Percentiles rank a stretch among this genome's conserved stretches.
Conservation (phyloP, 2,797 vertebrate genomes). For the Lepilemur septentrionalis region DNA sequence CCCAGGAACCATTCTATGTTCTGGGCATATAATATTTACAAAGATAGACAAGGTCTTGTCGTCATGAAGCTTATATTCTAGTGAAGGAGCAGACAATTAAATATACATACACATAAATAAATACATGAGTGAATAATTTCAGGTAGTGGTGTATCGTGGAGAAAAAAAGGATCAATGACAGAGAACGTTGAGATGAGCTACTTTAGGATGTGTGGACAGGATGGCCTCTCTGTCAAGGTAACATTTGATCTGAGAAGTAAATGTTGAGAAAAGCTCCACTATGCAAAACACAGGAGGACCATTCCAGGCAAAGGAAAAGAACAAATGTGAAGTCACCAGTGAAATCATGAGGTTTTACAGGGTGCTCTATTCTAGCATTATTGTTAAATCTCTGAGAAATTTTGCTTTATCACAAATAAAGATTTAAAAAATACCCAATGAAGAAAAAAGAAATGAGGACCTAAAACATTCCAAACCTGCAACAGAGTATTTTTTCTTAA, state of each 20-base stretch:
- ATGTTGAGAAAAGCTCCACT: neutral
- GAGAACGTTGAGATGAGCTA: neutral
- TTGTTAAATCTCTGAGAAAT: constrained; percentile 17
- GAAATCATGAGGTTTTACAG: neutral
- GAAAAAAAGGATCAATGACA: neutral
- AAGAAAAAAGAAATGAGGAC: neutral
- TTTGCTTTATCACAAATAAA: neutral
- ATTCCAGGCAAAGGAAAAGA: neutral
- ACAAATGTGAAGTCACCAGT: neutral
- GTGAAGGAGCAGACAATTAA: neutral
- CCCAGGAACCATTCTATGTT: neutral
- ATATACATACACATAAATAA: neutral
- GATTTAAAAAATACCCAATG: neutral
- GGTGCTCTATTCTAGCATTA: neutral
- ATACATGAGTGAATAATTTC: neutral
- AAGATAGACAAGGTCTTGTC: neutral
- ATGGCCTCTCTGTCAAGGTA: neutral
- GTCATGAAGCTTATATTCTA: neutral
- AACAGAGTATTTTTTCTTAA: neutral
- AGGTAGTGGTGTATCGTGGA: neutral
- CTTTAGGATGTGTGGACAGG: neutral
- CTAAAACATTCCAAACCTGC: neutral
- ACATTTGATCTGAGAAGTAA: neutral
- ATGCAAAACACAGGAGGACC: neutral
- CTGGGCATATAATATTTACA: neutral